These are phyloP conservation scores for Sorex maritimensis DNA, from an alignment of 2,797 vertebrate genomes.

Conservation along the genomic window DNA sequence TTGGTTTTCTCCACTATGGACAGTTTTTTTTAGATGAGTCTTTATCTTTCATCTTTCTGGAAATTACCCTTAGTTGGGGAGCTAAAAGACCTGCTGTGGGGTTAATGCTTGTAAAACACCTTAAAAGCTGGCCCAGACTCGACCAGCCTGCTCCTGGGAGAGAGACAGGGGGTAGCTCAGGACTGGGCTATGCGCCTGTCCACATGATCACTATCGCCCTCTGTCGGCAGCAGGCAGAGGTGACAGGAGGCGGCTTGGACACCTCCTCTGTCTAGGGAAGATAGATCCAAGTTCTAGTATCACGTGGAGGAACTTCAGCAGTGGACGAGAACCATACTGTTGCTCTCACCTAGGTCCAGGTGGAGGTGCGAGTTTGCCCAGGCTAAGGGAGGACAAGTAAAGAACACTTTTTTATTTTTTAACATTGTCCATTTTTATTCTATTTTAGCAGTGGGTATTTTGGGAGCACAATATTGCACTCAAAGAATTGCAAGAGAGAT, in stretches of 20 bases:
- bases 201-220: slow-evolving; percentile 18
- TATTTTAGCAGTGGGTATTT: slow-evolving; percentile 47
- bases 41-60: no score
- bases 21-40: not conserved
- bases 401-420: not conserved
- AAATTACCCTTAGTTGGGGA: slow-evolving; percentile 5
- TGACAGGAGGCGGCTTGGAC: not conserved
- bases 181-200: no score
- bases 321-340: not conserved
- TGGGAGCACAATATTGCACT: not conserved
- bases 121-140: not conserved
- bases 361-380: not conserved
- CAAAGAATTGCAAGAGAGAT: slow-evolving; percentile 24
- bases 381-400: not conserved
- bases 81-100: not conserved
- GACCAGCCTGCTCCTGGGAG: no score
- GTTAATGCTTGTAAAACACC: slow-evolving; percentile 38
- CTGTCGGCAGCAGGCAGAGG: slow-evolving; percentile 63
- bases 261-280: not conserved
- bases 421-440: not conserved
- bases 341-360: not conserved
- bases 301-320: not conserved
- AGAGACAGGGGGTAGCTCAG: not conserved
- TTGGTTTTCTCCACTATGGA: not conserved
- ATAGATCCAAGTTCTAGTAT: not conserved